Evolutionary conservation across 64 coral and sea anemone genomes (phyloP).

Genomic region (Trachythela sp.): DNA sequence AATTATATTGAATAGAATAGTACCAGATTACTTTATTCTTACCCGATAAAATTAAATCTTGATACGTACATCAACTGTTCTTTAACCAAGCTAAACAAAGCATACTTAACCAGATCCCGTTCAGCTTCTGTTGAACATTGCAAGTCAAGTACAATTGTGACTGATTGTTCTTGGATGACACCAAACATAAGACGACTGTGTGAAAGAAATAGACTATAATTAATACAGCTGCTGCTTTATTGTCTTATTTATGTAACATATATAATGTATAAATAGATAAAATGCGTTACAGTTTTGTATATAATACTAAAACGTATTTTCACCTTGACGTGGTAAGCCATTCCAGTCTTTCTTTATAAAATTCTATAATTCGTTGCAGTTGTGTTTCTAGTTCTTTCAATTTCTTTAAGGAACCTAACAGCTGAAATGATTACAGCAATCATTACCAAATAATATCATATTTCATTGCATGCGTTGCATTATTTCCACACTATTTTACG

Average conservation of each 20-base stretch:
- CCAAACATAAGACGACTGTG: background rate
- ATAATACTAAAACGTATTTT: background rate
- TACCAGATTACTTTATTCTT: too few species aligned
- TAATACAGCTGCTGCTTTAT: too few species aligned
- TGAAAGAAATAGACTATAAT: too few species aligned
- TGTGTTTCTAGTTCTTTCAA: background rate
- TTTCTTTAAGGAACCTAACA: background rate
- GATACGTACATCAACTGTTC: slow-evolving; percentile 5
- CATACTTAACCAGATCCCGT: background rate
- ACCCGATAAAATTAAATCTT: slow-evolving; percentile 21
- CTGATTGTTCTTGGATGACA: background rate
- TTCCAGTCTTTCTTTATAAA: slow-evolving; percentile 10
- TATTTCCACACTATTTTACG: too few species aligned
- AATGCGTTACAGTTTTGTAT: too few species aligned
- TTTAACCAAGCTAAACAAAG: background rate
- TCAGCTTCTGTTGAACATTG: background rate
- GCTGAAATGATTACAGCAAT: background rate
- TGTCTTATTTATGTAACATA: too few species aligned
- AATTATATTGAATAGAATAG: too few species aligned
- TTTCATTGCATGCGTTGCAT: too few species aligned
- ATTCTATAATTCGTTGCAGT: background rate
- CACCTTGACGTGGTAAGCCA: slow-evolving; percentile 4
- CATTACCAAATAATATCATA: background rate
- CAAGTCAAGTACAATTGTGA: background rate
- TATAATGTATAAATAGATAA: too few species aligned